Percentiles rank a stretch among this genome's conserved stretches.
Evolutionary conservation across 2,888 invertebrate species (phyloP).

Genomic region (Hedya salicella): DNA sequence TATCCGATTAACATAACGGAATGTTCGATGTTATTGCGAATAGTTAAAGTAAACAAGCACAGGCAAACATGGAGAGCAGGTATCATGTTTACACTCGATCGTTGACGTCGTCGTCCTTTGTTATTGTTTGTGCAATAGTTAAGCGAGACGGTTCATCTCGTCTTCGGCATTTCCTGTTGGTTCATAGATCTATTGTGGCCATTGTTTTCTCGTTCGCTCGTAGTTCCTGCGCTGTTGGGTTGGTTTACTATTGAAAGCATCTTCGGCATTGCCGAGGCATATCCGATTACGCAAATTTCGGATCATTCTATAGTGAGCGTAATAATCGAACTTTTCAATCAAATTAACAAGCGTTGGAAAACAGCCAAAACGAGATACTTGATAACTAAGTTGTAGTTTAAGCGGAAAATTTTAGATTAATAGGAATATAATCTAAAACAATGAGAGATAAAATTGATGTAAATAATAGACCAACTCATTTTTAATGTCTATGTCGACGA

Average conservation of each 20-base stretch:
- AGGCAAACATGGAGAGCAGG: slow-evolving; percentile 12
- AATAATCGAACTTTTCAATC: too few species aligned
- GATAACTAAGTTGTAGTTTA: too few species aligned
- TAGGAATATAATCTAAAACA: too few species aligned
- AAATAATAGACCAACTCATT: neutral
- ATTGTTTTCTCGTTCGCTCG: slow-evolving; percentile 57
- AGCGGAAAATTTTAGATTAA: too few species aligned
- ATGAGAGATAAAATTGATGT: neutral
- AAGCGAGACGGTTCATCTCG: slow-evolving; percentile 62
- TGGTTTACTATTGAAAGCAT: slow-evolving; percentile 54
- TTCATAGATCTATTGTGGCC: slow-evolving; percentile 64
- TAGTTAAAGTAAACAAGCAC: slow-evolving; percentile 28
- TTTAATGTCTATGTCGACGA: neutral
- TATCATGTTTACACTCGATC: slow-evolving; percentile 61
- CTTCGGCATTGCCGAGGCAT: slow-evolving; percentile 46
- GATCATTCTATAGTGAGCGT: neutral
- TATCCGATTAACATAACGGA: neutral
- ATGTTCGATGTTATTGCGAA: slow-evolving; percentile 13
- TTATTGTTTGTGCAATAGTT: slow-evolving; percentile 69
- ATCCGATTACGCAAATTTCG: slow-evolving; percentile 43
- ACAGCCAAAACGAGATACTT: too few species aligned
- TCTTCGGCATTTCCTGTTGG: slow-evolving; percentile 74
- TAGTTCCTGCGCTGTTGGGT: slow-evolving; percentile 41
- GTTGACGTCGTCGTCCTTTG: slow-evolving; percentile 53
- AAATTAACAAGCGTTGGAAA: too few species aligned